Conservation (phyloP, 2,113 vertebrate genomes). For the Malurus cyaneus region DNA sequence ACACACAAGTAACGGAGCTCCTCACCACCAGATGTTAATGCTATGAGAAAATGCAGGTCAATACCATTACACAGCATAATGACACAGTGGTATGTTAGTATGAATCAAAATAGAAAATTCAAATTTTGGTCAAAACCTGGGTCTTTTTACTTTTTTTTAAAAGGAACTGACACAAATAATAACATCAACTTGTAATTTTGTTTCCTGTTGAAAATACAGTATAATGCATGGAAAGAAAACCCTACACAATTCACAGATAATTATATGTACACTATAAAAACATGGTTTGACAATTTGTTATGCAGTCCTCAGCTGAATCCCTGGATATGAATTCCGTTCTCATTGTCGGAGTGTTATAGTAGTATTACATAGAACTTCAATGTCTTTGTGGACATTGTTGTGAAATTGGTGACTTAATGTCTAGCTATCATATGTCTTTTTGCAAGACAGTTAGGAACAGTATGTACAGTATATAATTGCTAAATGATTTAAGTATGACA, state of each 20-base stretch:
- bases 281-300: constrained; percentile 75
- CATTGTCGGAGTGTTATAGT: constrained; percentile 85
- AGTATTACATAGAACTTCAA: constrained; percentile 83
- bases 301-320: constrained; percentile 76
- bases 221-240: constrained; percentile 77
- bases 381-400: constrained; percentile 85
- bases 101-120: constrained; percentile 43
- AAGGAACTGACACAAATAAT: constrained; percentile 56
- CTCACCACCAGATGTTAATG: constrained; percentile 56
- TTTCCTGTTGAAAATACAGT: constrained; percentile 62
- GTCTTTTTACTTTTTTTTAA: constrained; percentile 59
- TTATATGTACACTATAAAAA: constrained; percentile 71
- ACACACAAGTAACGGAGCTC: constrained; percentile 49
- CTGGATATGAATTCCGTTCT: constrained; percentile 79
- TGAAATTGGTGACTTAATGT: constrained; percentile 82
- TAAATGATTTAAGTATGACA: constrained; percentile 75
- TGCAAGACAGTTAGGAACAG: constrained; percentile 80
- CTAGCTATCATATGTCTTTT: constrained; percentile 82
- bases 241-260: constrained; percentile 74
- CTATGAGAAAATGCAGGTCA: constrained; percentile 53
- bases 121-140: constrained; percentile 46
- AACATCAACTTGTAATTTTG: constrained; percentile 27
- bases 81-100: constrained; percentile 33
- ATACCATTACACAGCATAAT: not conserved
- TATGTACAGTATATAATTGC: constrained; percentile 81